Conservation (phyloP, 1,140 invertebrate genomes). For the Sarcophaga peregrina region DNA sequence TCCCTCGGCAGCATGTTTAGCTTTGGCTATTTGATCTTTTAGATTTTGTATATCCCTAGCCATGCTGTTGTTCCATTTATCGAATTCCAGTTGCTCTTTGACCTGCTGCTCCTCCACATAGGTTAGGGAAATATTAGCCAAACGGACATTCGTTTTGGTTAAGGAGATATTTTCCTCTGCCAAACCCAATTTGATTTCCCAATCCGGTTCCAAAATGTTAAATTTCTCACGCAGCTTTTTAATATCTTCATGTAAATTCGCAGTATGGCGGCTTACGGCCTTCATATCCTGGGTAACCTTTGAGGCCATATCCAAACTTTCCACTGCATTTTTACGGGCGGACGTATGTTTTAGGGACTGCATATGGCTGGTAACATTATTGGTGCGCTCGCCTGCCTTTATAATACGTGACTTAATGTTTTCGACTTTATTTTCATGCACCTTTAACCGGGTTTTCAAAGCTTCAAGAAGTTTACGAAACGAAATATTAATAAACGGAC, state of each 20-base stretch:
- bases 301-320: slow-evolving; percentile 67
- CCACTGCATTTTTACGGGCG: slow-evolving; percentile 59
- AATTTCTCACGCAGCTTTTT: slow-evolving; percentile 69
- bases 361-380: slow-evolving; percentile 66
- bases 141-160: slow-evolving; percentile 58
- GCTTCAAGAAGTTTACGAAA: slow-evolving; percentile 35
- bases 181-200: slow-evolving; percentile 69
- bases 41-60: slow-evolving; percentile 75
- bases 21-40: slow-evolving; percentile 79
- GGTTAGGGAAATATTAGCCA: slow-evolving; percentile 68
- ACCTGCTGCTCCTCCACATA: slow-evolving; percentile 68
- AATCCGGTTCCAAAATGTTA: slow-evolving; percentile 70
- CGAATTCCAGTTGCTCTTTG: slow-evolving; percentile 71
- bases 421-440: slow-evolving; percentile 68
- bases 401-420: slow-evolving; percentile 69
- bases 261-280: slow-evolving; percentile 68
- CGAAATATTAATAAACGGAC: neutral
- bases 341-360: slow-evolving; percentile 51
- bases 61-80: slow-evolving; percentile 73
- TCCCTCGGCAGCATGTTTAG: slow-evolving; percentile 82
- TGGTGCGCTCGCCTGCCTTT: slow-evolving; percentile 69
- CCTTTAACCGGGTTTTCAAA: slow-evolving; percentile 63
- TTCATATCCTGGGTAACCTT: slow-evolving; percentile 68
- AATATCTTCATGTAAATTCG: slow-evolving; percentile 67
- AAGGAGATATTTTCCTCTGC: slow-evolving; percentile 64